Percentiles rank a stretch among this genome's conserved stretches.
phyloP scores from a whole-genome alignment of 2,888 invertebrate genomes.

The Cephalotes varians region DNA sequence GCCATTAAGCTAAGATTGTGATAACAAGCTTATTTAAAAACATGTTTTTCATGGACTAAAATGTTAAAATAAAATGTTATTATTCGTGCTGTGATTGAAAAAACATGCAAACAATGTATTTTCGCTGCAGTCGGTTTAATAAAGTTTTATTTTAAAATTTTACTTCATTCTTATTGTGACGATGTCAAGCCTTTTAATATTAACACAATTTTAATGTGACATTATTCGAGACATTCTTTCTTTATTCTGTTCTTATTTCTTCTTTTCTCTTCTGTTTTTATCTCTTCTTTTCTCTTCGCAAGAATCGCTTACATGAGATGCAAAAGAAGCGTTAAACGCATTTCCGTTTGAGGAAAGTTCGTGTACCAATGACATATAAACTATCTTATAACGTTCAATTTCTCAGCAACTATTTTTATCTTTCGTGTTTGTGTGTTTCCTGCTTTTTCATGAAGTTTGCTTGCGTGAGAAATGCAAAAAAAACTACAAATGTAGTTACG shows the following conservation, averaged over 20 bases:
- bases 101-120: no score
- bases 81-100: no score
- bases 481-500: background rate
- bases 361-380: background rate
- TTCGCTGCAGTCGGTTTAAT: no score
- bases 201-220: slow-evolving; percentile 6
- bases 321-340: background rate
- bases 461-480: background rate
- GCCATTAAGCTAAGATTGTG: no score
- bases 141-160: no score
- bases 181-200: no score
- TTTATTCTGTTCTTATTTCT: no score
- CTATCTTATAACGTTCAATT: background rate
- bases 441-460: background rate
- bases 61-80: no score
- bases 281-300: background rate
- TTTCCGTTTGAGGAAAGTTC: background rate
- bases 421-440: background rate
- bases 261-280: background rate
- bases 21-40: no score
- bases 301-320: background rate
- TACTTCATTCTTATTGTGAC: no score
- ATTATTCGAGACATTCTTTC: background rate
- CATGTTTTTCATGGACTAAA: no score
- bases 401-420: background rate